Conservation (phyloP, 2,797 vertebrate species). For the Fistularia tabacaria region DNA sequence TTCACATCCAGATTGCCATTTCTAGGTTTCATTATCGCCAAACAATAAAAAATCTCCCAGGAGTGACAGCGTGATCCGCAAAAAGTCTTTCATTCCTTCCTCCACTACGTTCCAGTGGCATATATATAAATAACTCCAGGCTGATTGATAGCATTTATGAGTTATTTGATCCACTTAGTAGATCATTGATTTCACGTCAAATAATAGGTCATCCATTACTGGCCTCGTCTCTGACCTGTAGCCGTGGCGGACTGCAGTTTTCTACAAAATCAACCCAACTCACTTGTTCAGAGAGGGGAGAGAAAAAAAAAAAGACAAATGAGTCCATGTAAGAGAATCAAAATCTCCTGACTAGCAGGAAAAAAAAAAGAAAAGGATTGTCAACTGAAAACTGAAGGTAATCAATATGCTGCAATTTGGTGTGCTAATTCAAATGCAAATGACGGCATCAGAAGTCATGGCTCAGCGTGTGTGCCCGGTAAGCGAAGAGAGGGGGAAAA, state of each 20-base stretch:
- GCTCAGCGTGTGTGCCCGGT: conserved; percentile 32
- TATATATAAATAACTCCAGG: conserved; percentile 37
- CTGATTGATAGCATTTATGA: conserved; percentile 50
- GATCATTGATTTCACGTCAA: conserved; percentile 61
- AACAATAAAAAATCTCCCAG: too few relatives aligned
- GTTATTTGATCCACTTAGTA: conserved; percentile 49
- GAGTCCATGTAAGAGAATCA: conserved; percentile 7
- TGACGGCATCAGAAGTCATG: conserved; percentile 50
- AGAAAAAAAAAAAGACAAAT: conserved; percentile 26
- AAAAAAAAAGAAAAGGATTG: conserved; percentile 19
- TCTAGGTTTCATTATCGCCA: too few relatives aligned
- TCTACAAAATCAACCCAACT: conserved; percentile 1
- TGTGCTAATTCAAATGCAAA: conserved; percentile 66
- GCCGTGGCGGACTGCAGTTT: conserved; percentile 21
- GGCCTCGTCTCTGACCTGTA: conserved; percentile 25
- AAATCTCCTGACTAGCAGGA: conserved; percentile 15
- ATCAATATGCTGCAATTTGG: conserved; percentile 55
- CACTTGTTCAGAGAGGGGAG: conserved; percentile 5
- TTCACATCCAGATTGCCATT: too few relatives aligned
- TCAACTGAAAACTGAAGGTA: conserved; percentile 33
- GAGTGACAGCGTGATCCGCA: too few relatives aligned
- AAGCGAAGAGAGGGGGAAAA: conserved; percentile 27
- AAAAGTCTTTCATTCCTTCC: conserved; percentile 10
- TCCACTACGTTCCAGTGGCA: conserved; percentile 8
- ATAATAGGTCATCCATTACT: conserved; percentile 56